Evolutionary conservation across 2,888 invertebrate genomes (phyloP), one percentile per base, ranked within the genome.

Genomic region (Dryobota labecula): DNA sequence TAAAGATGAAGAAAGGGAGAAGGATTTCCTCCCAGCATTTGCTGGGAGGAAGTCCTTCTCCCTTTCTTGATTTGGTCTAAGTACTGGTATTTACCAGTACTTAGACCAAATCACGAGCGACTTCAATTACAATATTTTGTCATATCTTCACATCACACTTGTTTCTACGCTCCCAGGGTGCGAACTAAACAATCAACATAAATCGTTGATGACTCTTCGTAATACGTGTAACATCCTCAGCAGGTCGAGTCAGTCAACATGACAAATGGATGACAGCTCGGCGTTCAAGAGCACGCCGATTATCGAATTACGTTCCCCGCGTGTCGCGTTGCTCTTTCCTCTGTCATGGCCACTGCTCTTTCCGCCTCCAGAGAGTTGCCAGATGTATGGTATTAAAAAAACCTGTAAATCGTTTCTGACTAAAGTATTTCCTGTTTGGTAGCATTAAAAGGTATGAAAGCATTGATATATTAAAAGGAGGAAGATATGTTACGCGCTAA

Each of bases 231-330:
- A 84, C 83, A 77, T 83, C 85, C 85, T 80, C 76, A 62, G 79
- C 86, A 83, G 83, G 82, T 82, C 78, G 74, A 84, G 86, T 87
- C 84, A 88, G 86, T 87, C 89, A 90, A 82, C 87, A 89, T 94
- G 94, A 94, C 92, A 92, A 92, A 94, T 93, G 90, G 89, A 83
- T 90, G 91, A 88, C 90, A 89, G 87, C 92, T 80, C 86, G 83
- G 83, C 92, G 92, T 94, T 95, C 95, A 95, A 95, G 95, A 94
- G 93, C 95, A 92, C 83, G 90, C 61, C 93, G 89, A 95, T 95
- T 96, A 96, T 95, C 94, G 93, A 95, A 95, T 96, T 95, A 95
- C 90, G 92, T 85, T 91, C 93, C 94, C 94, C 91, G 90, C 88
- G 85, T 86, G 87, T 87, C 87, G 88, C 88, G 91, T 87, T 94